Evolutionary conservation across 2,888 invertebrate genomes (phyloP), one percentile per base, ranked within the genome.

Genomic region (Campoplex capitator): DNA sequence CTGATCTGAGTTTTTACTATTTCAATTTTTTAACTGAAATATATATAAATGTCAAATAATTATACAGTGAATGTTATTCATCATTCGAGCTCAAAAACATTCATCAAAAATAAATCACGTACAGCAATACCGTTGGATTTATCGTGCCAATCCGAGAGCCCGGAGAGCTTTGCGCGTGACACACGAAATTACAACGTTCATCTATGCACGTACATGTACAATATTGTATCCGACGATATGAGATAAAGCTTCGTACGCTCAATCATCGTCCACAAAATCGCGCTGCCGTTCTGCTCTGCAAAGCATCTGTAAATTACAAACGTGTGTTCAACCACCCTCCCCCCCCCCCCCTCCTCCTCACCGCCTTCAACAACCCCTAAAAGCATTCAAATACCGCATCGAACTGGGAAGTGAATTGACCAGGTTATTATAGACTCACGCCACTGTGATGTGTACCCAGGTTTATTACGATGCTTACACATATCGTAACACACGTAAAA

Each of bases 291-390:
- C 71, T 71, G 8, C 45, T 23, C 42, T 79, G 70, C 70, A 80
- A 76, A 56, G 71, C 65, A 71, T 42, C 67, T 70, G 81, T 84
- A 87, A 84, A 84, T 87, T 87, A 76, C 84, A 84, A 82, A 76
- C 70, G 82, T 67, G 68, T 84, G n/a, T 48, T 75, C 74, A 32
- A 28, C 18, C 45, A 45, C 48, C 42, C 65, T 9, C 62, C 2
- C 6, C 32, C 16, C 1, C 1, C 38, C 3, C 16, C 32, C 35
- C 23, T 23, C 23, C 23, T 3, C 7, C 28, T 18, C 3, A 38
- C 1, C 3, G n/a, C 48, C 38, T 38, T 38, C 38, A 3, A 38
- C 58, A 67, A 23, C 65, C 35, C 38, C 51, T 35, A 13, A 51
- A 74, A 65, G 65, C 67, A 54, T 75, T 84, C 65, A 84, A 84